phyloP scores from a whole-genome alignment of 2,113 vertebrate species.

The Bucco capensis region DNA sequence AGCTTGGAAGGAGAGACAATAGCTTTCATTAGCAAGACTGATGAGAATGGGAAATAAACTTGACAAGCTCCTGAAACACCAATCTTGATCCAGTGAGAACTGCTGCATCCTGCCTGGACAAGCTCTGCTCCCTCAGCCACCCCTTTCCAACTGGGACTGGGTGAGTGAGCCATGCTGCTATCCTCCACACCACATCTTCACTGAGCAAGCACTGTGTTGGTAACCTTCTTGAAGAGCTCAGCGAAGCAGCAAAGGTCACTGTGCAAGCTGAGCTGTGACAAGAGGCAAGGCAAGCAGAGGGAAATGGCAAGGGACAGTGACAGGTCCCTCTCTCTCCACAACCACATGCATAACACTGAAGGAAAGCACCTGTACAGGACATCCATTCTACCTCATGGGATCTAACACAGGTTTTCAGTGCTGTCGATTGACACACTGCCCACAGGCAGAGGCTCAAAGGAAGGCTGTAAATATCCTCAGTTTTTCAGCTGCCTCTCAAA shows the following conservation, averaged over 20 bases:
- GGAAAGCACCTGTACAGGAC: background rate
- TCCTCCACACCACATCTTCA: rapidly evolving
- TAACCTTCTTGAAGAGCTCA: background rate
- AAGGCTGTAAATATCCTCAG: background rate
- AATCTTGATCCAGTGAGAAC: background rate
- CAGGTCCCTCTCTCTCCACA: background rate
- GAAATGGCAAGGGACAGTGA: background rate
- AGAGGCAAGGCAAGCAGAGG: background rate
- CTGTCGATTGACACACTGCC: background rate
- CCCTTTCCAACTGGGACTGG: background rate
- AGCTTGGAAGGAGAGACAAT: background rate
- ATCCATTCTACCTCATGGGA: background rate
- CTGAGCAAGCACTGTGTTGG: background rate
- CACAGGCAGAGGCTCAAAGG: background rate
- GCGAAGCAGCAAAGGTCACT: background rate
- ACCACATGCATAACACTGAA: background rate
- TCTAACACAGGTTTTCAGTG: background rate
- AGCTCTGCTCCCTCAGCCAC: background rate
- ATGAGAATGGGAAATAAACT: background rate
- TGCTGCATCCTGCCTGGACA: background rate
- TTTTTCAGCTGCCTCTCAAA: background rate
- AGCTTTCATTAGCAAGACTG: background rate
- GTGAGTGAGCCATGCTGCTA: rapidly evolving
- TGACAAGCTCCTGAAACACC: background rate
- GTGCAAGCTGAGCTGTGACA: background rate